Percentiles rank a stretch among this genome's conserved stretches.
These are phyloP conservation scores for Urechis unicinctus DNA, from an alignment of 2,888 invertebrate genomes.

Conservation along the genomic window DNA sequence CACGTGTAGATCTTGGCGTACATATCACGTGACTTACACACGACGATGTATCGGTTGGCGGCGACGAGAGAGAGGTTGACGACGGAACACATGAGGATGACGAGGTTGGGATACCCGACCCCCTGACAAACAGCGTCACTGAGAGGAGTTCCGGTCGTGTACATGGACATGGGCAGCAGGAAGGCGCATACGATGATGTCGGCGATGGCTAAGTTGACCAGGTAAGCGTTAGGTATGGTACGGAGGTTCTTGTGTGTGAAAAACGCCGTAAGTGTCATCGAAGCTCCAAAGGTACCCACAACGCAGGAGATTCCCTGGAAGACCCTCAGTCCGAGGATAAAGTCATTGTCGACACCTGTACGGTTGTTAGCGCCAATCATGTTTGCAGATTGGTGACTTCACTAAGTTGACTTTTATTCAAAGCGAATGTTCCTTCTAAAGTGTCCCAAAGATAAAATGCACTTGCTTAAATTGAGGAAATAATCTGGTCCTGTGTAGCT, in stretches of 20 bases:
- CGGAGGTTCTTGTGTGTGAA: not conserved
- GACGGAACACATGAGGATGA: not conserved
- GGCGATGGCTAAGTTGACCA: not conserved
- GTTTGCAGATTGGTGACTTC: too few species aligned
- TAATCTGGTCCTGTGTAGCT: too few species aligned
- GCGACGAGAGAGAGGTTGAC: not conserved
- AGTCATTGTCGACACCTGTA: not conserved
- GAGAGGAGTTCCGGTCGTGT: not conserved
- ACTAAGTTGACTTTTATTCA: too few species aligned
- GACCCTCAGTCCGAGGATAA: not conserved
- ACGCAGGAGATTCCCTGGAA: not conserved
- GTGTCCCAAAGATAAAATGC: too few species aligned
- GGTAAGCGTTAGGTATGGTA: constrained; percentile 1
- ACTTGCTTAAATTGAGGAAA: too few species aligned
- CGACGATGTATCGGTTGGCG: not conserved
- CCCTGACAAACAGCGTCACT: not conserved
- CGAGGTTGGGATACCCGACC: not conserved
- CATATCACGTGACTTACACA: not conserved
- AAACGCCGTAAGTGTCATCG: not conserved
- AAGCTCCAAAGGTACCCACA: not conserved
- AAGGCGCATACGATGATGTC: not conserved
- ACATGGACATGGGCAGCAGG: not conserved
- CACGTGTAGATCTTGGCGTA: not conserved
- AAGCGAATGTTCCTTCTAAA: too few species aligned
- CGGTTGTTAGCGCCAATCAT: too few species aligned